Conservation (phyloP, 1,140 invertebrate species). For the Thalassaphorura encarpata region DNA sequence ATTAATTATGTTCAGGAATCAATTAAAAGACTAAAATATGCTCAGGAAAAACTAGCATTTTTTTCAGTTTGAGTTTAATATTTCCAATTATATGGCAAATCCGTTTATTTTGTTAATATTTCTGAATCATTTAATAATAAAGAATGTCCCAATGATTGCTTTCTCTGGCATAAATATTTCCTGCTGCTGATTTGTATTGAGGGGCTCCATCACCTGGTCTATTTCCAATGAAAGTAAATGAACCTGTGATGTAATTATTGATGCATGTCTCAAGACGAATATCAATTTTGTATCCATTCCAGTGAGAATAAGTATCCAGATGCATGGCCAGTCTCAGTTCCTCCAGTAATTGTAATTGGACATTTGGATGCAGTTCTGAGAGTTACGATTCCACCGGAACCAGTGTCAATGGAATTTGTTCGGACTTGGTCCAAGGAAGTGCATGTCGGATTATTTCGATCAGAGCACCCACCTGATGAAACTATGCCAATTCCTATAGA, state of each 20-base stretch:
- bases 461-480: constrained; percentile 26
- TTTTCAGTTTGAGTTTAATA: too few relatives aligned
- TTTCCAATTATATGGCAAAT: too few relatives aligned
- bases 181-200: constrained; percentile 26
- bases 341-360: constrained; percentile 21
- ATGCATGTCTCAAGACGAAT: constrained; percentile 20
- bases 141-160: constrained; percentile 29
- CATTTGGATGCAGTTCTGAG: constrained; percentile 23
- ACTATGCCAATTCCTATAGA: constrained; percentile 14
- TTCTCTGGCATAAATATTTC: constrained; percentile 28
- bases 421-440: constrained; percentile 23
- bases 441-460: constrained; percentile 22
- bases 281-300: constrained; percentile 29
- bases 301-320: constrained; percentile 26
- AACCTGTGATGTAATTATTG: constrained; percentile 16
- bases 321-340: constrained; percentile 26
- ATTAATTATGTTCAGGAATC: too few relatives aligned
- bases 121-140: constrained; percentile 26
- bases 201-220: constrained; percentile 24
- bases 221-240: constrained; percentile 19
- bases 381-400: constrained; percentile 6
- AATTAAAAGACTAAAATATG: too few relatives aligned
- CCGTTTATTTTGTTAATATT: too few relatives aligned
- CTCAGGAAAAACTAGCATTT: too few relatives aligned
- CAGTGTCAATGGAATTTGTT: constrained; percentile 16